phyloP scores from a whole-genome alignment of 2,888 invertebrate species.

The Limnephilus rhombicus region DNA sequence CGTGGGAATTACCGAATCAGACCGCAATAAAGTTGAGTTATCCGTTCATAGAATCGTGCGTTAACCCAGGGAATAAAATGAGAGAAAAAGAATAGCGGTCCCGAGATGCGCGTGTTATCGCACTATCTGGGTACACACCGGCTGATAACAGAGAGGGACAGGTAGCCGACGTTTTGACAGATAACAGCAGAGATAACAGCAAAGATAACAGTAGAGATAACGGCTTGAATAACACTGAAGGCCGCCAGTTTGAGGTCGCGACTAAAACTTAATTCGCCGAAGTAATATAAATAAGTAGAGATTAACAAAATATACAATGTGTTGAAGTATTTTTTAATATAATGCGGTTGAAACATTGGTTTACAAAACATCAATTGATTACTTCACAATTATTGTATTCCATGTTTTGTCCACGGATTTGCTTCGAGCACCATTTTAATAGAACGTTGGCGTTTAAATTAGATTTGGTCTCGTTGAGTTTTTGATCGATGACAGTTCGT shows the following conservation, averaged over 20 bases:
- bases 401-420: too few relatives aligned
- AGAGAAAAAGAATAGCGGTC: background rate
- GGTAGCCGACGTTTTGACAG: background rate
- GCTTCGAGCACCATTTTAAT: too few relatives aligned
- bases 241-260: conserved; percentile 33
- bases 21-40: background rate
- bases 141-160: conserved; percentile 9
- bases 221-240: conserved; percentile 24
- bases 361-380: too few relatives aligned
- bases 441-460: too few relatives aligned
- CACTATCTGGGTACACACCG: background rate
- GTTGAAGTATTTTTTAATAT: background rate
- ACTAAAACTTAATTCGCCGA: background rate
- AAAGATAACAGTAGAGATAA: conserved; percentile 6
- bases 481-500: too few relatives aligned
- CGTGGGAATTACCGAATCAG: too few relatives aligned
- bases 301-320: background rate
- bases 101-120: background rate
- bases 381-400: too few relatives aligned
- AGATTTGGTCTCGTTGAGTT: too few relatives aligned
- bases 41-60: background rate
- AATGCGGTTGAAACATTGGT: background rate
- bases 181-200: conserved; percentile 14
- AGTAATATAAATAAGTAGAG: background rate
- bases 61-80: background rate